phyloP scores from a whole-genome alignment of 1,140 invertebrate genomes.

The Homalodisca vitripennis region DNA sequence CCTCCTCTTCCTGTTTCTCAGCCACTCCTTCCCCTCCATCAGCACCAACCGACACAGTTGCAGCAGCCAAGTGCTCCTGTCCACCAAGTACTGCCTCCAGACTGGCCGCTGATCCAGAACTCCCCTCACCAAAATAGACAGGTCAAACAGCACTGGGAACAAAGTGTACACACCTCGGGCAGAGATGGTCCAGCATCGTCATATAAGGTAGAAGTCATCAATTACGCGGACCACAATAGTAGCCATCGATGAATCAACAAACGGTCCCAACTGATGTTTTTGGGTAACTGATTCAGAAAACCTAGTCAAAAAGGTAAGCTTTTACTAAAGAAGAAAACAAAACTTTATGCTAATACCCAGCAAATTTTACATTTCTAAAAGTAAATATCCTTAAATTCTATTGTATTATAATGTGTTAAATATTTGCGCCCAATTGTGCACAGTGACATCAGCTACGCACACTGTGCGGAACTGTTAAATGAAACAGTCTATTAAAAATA shows the following conservation, averaged over 20 bases:
- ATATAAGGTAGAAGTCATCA: constrained; percentile 17
- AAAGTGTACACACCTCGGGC: neutral
- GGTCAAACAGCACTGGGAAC: constrained; percentile 9
- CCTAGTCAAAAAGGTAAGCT: no score
- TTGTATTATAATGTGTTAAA: no score
- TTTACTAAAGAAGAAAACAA: no score
- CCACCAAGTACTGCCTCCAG: neutral
- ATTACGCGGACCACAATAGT: neutral
- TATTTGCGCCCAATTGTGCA: no score
- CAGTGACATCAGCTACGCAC: no score
- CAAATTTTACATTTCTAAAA: no score
- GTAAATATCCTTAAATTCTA: no score
- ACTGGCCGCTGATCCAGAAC: neutral
- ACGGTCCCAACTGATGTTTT: no score
- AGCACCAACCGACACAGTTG: neutral
- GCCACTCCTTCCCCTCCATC: neutral
- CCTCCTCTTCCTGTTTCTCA: neutral
- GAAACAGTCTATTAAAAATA: no score
- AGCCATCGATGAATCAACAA: neutral
- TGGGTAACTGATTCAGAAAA: no score
- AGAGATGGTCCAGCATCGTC: neutral
- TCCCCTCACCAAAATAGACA: neutral
- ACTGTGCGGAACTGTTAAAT: no score
- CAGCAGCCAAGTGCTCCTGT: neutral
- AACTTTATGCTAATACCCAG: no score